Evolutionary conservation across 2,888 invertebrate species (phyloP), one percentile per base, ranked within the genome.

Genomic region (Allacma fusca): DNA sequence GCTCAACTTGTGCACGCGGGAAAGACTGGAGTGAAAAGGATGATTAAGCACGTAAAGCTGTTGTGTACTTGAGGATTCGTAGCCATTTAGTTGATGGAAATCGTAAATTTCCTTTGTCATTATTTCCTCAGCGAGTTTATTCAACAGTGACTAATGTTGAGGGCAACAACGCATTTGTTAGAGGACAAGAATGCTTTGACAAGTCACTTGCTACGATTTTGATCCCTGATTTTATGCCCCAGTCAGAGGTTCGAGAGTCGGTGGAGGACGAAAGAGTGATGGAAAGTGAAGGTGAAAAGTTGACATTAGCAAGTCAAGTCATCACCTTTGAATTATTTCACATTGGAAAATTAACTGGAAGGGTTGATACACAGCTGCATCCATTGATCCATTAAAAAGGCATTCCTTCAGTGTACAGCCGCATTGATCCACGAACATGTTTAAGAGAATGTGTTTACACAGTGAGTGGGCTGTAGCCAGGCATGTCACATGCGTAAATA

Each of bases 181-280:
- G 50, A 50, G 50, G n/a, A n/a, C 50, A 50, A 13, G 50, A 50
- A n/a, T 50, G 50, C 16, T 50, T 50, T 50, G 50, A 50, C 50
- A 50, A 13, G 19, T 50, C 50, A 50, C n/a, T 12, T 1, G 50
- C n/a, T 2, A 50, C 2, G 50, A 16, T 1, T 50, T 50, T 1
- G 50, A 50, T 50, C 1, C 19, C 50, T 12, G 19, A 2, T 50
- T 50, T n/a, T n/a, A n/a, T 13, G 5, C 50, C 16, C 5, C 2
- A 34, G 34, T 50, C 50, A 50, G 16, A 50, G 34, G 34, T 34
- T 34, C 16, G 2, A 5, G 16, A 5, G 16, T 5, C 50, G 7
- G 19, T 12, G 19, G 1, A 50, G 16, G 16, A 16, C 4, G 5
- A 16, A 50, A n/a, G 19, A 50, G 19, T 4, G 50, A 50, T 34